Base-by-base conservation (phyloP, 2,888 invertebrate genomes). In the Andrena hattorfiana region DNA sequence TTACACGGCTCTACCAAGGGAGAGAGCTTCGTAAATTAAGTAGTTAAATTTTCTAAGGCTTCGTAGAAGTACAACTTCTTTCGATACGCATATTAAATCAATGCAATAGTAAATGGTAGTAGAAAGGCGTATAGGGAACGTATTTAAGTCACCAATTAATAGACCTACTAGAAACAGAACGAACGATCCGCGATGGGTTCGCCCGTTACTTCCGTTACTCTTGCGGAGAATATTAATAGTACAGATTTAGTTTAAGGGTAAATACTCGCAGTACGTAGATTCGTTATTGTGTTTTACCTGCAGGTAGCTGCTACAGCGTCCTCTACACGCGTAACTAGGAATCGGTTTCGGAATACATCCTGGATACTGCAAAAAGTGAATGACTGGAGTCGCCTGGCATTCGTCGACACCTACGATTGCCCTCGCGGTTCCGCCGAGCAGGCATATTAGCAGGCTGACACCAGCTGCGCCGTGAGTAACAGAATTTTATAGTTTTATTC, bases 321-420 rank as follows among this genome's bases (percentile, higher is more conserved):
- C 98, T 81, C 97, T 97, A 91, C 98, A 99, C 26, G 98, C 98
- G 93, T 98, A 98, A 83, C 98, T 98, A 2, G 98, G 98, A 90
- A 99, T 98, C 0, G 98, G 98, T 94, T 98, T 98, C 6, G 98
- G 98, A 60, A 97, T 97, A 94, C 98, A 99, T 78, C 98, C 98
- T 2, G 98, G 97, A 94, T 98, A 97, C 93, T 98, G 97, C 42
- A 99, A 95, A 10, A 98, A 97, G 94, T 98, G 98, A 85, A 98
- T 97, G 35, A 98, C 98, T 1, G 98, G 98, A 2, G 98, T 98
- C 90, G 98, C 97, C 94, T 97, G 97, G 91, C 98, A 98, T 93
- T 98, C 98, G 92, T 98, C 98, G 13, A 94, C 94, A 8, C 94
- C 92, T 70, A 94, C 94, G 16, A 94, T 92, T 23, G 94, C 94